phyloP scores from a whole-genome alignment of 2,113 vertebrate species.

The Daboia siamensis region DNA sequence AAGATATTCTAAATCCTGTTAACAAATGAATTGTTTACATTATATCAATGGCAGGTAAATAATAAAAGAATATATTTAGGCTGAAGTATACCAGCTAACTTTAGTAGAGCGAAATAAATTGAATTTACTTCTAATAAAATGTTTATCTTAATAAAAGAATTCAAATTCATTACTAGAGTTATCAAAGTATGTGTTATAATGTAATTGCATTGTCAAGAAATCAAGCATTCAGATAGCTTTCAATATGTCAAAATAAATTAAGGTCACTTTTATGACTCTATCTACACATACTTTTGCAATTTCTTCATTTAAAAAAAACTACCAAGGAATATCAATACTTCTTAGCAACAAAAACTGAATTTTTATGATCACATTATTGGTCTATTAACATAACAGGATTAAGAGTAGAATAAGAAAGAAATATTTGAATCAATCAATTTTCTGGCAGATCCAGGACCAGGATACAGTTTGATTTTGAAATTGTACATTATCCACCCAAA shows the following conservation, averaged over 20 bases:
- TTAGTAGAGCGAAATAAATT: background rate
- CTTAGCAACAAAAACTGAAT: background rate
- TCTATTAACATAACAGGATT: background rate
- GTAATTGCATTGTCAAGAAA: background rate
- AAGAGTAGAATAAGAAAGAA: background rate
- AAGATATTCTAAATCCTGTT: background rate
- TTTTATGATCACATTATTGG: slow-evolving; percentile 3
- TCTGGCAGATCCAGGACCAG: background rate
- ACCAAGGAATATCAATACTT: slow-evolving; percentile 3
- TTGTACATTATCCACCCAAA: background rate
- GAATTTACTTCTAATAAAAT: background rate
- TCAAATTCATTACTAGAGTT: background rate
- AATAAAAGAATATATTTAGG: background rate
- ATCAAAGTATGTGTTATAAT: background rate
- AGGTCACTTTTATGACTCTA: background rate
- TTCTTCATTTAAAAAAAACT: slow-evolving; percentile 12
- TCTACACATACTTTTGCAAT: slow-evolving; percentile 22
- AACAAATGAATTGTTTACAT: background rate
- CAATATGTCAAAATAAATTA: background rate
- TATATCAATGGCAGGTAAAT: background rate
- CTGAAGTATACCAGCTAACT: background rate
- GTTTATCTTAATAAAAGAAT: slow-evolving; percentile 2
- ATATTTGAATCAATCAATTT: background rate
- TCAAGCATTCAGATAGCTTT: background rate
- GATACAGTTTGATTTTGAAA: background rate